Evolutionary conservation across 2,113 vertebrate species (phyloP).

Genomic region (Corapipo altera): DNA sequence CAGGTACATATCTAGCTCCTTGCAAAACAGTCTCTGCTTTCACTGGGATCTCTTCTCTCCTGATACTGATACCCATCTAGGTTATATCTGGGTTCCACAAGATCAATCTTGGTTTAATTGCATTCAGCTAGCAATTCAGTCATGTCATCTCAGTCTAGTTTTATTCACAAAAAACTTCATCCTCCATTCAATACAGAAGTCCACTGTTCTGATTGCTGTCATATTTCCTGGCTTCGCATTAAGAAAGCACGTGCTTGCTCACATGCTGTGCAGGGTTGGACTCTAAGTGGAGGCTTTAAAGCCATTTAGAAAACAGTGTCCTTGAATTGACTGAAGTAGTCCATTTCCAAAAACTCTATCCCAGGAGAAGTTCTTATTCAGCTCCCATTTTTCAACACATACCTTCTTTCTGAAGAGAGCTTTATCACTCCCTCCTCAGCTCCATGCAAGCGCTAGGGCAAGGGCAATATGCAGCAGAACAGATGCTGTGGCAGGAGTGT

Average conservation of each 20-base stretch:
- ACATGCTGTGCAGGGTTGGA: not conserved
- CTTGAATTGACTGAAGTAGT: not conserved
- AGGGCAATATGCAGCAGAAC: slow-evolving; percentile 61
- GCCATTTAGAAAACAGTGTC: not conserved
- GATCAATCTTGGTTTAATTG: not conserved
- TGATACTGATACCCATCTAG: not conserved
- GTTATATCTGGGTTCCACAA: not conserved
- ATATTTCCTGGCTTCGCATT: not conserved
- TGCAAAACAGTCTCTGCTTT: not conserved
- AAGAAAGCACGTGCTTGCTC: not conserved
- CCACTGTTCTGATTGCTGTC: not conserved
- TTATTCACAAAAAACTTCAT: not conserved
- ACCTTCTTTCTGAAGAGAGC: slow-evolving; percentile 30
- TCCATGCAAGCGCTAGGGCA: slow-evolving; percentile 22
- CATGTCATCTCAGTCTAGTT: not conserved
- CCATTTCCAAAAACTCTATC: not conserved
- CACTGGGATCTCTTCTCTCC: not conserved
- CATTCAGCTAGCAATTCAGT: not conserved
- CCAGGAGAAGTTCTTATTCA: not conserved
- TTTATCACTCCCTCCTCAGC: slow-evolving; percentile 44
- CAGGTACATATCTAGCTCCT: not conserved
- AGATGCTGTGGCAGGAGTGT: slow-evolving; percentile 69
- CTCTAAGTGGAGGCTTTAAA: not conserved
- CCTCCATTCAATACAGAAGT: not conserved
- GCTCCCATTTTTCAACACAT: slow-evolving; percentile 25